Base-by-base conservation (phyloP, 2,113 vertebrate genomes). In the Xiphophorus couchianus region DNA sequence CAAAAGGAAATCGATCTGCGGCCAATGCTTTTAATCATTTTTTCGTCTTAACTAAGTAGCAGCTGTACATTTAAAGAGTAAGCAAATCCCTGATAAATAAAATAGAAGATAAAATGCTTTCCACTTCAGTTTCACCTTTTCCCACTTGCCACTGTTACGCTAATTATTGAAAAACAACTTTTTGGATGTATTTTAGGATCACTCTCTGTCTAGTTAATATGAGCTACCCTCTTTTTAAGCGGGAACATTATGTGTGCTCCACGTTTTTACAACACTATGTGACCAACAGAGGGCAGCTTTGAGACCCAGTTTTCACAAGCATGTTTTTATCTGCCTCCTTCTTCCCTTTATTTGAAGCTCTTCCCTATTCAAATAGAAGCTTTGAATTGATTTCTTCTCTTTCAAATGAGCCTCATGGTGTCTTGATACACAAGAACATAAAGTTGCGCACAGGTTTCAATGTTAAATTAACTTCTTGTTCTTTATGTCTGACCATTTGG, bases 201-300 rank as follows among this genome's bases (percentile, higher is more conserved):
- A 19, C 14, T 48, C 12, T 44, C 44, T 6, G 17, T 48, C 17
- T 7, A n/a, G 51, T 25, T n/a, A 54, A 54, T 25, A 85, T 31
- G 29, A 9, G 12, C 51, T 63, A 27, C 27, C 15, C 10, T 42
- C 10, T 39, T 67, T 29, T 73, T 81, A 66, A 77, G 69, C 15
- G 42, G 72, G 64, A 80, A 74, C 62, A 84, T 28, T 25, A 44
- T 81, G 51, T 69, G 3, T 35, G 28, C 5, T 58, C n/a, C 25
- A 42, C 6, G 22, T 35, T 78, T 80, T 71, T 25, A 44, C 48
- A 80, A 65, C 69, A 73, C 37, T 68, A 76, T 78, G 12, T 37
- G 73, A 62, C 86, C 86, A 88, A 86, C 58, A 90, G 84, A 87
- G 85, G 85, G 86, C 87, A 88, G 81, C 65, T 71, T 75, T 70